Conservation (phyloP, 1,140 invertebrate genomes). For the Drosophila oshimai region DNA sequence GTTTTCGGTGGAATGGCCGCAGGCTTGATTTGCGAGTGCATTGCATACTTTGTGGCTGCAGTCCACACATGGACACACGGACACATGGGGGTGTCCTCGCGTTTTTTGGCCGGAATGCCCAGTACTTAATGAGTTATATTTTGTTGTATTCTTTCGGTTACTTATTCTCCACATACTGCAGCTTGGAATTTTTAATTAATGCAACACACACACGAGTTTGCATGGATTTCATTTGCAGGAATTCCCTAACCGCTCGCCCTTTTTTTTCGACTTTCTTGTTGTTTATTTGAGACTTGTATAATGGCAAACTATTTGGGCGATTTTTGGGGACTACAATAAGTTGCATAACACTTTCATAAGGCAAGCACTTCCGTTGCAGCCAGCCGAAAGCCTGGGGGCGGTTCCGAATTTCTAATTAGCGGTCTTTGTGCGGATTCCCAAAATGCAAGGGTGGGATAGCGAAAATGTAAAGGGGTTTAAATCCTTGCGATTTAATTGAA, state of each 20-base stretch:
- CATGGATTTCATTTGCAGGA: constrained; percentile 57
- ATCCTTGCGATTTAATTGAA: background rate
- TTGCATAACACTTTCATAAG: constrained; percentile 57
- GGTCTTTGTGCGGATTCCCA: constrained; percentile 4
- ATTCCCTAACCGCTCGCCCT: constrained; percentile 10
- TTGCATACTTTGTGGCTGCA: constrained; percentile 71
- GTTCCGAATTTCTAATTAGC: constrained; percentile 37
- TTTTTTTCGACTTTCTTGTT: constrained; percentile 29
- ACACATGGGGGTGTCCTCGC: constrained; percentile 17
- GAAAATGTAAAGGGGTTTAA: background rate
- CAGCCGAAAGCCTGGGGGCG: constrained; percentile 16
- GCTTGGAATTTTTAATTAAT: constrained; percentile 76
- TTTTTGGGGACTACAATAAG: constrained; percentile 30
- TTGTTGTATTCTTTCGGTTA: constrained; percentile 45
- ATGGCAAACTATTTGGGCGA: constrained; percentile 30
- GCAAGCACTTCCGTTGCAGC: background rate
- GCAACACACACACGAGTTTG: constrained; percentile 41
- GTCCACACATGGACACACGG: constrained; percentile 36
- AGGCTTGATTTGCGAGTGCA: constrained; percentile 80
- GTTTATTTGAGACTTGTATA: constrained; percentile 18
- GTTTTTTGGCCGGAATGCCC: constrained; percentile 61
- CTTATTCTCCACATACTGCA: constrained; percentile 36
- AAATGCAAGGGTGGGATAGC: background rate
- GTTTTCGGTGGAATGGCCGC: constrained; percentile 60
- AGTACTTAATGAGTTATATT: constrained; percentile 68